phyloP scores from a whole-genome alignment of 2,888 invertebrate species.

The Zaprionus lineosus region DNA sequence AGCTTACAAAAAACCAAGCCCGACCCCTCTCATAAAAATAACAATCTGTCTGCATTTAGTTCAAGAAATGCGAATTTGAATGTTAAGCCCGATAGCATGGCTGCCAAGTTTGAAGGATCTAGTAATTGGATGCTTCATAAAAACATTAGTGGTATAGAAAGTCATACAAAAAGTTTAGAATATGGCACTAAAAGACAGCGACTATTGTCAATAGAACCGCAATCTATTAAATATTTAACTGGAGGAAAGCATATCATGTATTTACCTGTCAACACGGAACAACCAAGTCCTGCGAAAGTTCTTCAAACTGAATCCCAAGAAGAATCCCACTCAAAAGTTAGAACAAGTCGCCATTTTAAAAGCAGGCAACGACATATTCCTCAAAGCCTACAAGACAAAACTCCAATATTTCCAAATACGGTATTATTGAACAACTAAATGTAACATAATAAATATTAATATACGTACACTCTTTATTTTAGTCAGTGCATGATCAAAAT shows the following conservation, averaged over 20 bases:
- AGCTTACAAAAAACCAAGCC: slow-evolving; percentile 46
- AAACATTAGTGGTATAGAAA: slow-evolving; percentile 29
- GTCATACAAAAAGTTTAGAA: slow-evolving; percentile 62
- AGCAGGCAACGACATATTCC: slow-evolving; percentile 46
- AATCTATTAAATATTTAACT: slow-evolving; percentile 85
- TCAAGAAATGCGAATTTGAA: slow-evolving; percentile 15
- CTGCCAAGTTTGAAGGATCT: slow-evolving; percentile 50
- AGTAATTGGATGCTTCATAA: slow-evolving; percentile 91
- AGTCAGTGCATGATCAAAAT: slow-evolving; percentile 23
- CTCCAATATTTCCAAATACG: slow-evolving; percentile 44
- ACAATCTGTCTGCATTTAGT: slow-evolving; percentile 1
- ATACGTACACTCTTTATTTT: neutral
- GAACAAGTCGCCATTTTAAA: slow-evolving; percentile 46
- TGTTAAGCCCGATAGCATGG: slow-evolving; percentile 5
- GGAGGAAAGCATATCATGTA: slow-evolving; percentile 91
- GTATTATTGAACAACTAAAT: slow-evolving; percentile 6
- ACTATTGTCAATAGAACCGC: slow-evolving; percentile 66
- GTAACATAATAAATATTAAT: neutral
- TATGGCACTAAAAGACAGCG: slow-evolving; percentile 38
- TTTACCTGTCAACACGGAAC: slow-evolving; percentile 81
- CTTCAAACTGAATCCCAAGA: slow-evolving; percentile 9
- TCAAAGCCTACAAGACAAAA: slow-evolving; percentile 56
- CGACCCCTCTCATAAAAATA: slow-evolving; percentile 19
- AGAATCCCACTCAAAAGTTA: slow-evolving; percentile 18
- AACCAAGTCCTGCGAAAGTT: slow-evolving; percentile 10